phyloP scores from a whole-genome alignment of 2,888 invertebrate species.

The Cepaea hortensis region DNA sequence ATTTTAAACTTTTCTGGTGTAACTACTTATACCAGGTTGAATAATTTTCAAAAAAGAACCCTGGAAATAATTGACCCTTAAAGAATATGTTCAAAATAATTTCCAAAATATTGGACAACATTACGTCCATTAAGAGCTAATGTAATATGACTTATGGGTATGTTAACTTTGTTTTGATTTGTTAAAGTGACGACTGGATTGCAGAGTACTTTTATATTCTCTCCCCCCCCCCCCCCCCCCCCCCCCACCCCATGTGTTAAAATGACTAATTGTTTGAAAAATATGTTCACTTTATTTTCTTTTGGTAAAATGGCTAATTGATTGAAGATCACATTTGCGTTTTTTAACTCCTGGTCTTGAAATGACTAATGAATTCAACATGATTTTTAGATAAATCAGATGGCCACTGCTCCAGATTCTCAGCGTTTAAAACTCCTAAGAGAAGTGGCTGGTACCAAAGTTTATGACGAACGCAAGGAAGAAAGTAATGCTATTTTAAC shows the following conservation, averaged over 20 bases:
- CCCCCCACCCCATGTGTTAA: not conserved
- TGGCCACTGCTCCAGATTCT: slow-evolving; percentile 99
- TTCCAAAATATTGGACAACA: no score
- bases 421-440: slow-evolving; percentile 93
- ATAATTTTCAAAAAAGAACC: no score
- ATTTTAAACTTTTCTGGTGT: no score
- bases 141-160: not conserved
- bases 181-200: no score
- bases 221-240: no score
- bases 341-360: not conserved
- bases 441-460: slow-evolving; percentile 93
- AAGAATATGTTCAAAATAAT: no score
- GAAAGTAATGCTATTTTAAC: slow-evolving; percentile 95
- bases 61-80: no score
- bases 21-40: no score
- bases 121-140: not conserved
- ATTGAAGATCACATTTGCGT: not conserved
- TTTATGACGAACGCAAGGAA: slow-evolving; percentile 98
- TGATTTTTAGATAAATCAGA: slow-evolving; percentile 91
- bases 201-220: not conserved
- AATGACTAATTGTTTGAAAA: not conserved
- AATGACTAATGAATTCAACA: not conserved
- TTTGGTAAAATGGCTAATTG: no score
- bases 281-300: not conserved
- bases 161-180: no score